Percentiles rank a stretch among this genome's conserved stretches.
Conservation (phyloP, 2,113 vertebrate species). For the Cervus canadensis region DNA sequence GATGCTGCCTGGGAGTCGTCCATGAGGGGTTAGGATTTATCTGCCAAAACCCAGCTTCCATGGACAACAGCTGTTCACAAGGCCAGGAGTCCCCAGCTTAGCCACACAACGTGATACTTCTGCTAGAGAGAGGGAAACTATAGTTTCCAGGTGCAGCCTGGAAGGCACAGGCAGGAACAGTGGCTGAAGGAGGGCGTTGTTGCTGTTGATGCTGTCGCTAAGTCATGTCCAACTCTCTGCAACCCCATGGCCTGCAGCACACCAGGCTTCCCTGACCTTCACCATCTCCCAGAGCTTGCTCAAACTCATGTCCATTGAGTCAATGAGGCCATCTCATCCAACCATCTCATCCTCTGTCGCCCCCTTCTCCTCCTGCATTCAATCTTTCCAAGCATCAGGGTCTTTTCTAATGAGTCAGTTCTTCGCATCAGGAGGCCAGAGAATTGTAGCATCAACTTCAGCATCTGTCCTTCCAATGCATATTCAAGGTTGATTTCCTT, state of each 20-base stretch:
- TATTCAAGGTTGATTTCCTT: background rate
- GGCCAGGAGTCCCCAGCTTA: too few relatives aligned
- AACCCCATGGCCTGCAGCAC: background rate
- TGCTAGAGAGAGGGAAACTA: background rate
- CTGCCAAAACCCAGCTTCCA: background rate
- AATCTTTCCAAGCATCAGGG: background rate
- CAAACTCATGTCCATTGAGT: background rate
- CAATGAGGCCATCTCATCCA: background rate
- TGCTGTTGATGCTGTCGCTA: background rate
- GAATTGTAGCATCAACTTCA: background rate
- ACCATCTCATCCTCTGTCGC: background rate
- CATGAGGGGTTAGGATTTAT: background rate
- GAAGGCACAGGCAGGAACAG: background rate
- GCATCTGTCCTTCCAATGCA: background rate
- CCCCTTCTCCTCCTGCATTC: background rate
- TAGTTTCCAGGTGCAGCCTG: background rate
- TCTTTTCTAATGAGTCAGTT: background rate
- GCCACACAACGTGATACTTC: accelerated
- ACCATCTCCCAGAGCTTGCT: background rate
- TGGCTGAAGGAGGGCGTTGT: background rate
- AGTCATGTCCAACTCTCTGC: background rate
- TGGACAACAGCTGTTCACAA: background rate
- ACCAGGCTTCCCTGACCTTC: background rate
- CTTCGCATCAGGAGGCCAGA: background rate
- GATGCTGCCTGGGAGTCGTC: background rate